Conservation (phyloP, 2,113 vertebrate genomes). For the Agelaius phoeniceus region DNA sequence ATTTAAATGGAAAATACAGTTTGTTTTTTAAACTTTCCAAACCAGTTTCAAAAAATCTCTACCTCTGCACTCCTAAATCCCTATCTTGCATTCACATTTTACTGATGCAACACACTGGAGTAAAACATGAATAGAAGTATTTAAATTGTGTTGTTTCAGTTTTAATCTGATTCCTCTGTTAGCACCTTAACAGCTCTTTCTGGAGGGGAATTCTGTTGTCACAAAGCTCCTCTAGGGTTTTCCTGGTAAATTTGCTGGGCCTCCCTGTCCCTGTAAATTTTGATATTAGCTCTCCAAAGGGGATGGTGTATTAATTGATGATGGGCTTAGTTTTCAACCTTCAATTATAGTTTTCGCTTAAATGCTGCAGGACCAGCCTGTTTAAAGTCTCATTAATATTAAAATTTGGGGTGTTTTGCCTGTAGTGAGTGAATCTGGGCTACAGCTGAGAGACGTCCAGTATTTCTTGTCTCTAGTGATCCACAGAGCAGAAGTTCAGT, state of each 20-base stretch:
- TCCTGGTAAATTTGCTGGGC: not conserved
- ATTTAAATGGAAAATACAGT: not conserved
- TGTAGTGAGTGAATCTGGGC: not conserved
- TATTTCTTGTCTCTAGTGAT: not conserved
- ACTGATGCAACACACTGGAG: not conserved
- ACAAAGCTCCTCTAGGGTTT: not conserved
- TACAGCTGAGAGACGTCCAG: accelerated
- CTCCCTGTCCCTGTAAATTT: not conserved
- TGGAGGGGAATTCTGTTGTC: not conserved
- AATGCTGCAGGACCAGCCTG: not conserved
- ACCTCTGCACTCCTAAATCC: not conserved
- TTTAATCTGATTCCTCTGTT: not conserved
- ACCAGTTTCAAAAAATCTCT: not conserved
- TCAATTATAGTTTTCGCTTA: not conserved
- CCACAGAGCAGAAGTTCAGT: not conserved
- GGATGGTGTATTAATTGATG: not conserved
- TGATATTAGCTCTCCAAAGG: not conserved
- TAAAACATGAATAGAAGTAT: not conserved
- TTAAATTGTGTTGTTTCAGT: not conserved
- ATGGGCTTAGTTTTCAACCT: not conserved
- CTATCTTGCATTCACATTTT: not conserved
- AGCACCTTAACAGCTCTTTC: not conserved
- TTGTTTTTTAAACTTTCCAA: not conserved
- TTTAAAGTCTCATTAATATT: not conserved
- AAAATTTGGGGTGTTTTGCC: not conserved